A percentile compares a stretch with the other conserved stretches of the same genome.
These are phyloP conservation scores for Tipula lateralis DNA, from an alignment of 2,888 invertebrate genomes.

Conservation along the genomic window DNA sequence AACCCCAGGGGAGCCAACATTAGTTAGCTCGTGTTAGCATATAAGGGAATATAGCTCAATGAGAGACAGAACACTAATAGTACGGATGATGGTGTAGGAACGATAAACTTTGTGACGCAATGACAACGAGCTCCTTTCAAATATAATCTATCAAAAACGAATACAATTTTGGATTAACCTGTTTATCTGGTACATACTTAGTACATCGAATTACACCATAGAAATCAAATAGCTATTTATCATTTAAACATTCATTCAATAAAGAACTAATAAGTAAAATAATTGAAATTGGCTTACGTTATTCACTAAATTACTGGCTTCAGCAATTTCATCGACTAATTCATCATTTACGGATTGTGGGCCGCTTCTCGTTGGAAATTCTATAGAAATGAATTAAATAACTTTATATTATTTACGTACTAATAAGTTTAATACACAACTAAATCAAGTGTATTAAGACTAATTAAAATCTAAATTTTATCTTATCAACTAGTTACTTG, in stretches of 20 bases:
- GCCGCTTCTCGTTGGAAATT: conserved; percentile 36
- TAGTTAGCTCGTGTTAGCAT: too few relatives aligned
- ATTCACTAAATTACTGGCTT: conserved; percentile 46
- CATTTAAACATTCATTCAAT: neutral
- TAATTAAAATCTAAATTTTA: conserved; percentile 33
- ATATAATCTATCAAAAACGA: too few relatives aligned
- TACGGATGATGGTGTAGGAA: too few relatives aligned
- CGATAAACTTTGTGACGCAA: too few relatives aligned
- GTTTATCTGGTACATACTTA: neutral
- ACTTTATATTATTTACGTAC: neutral
- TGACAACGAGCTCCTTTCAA: too few relatives aligned
- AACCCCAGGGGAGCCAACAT: too few relatives aligned
- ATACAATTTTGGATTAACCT: too few relatives aligned
- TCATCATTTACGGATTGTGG: conserved; percentile 41
- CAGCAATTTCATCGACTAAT: conserved; percentile 37
- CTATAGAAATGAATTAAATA: neutral
- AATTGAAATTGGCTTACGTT: conserved; percentile 41
- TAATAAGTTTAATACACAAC: neutral
- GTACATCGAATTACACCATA: too few relatives aligned
- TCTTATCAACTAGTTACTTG: conserved; percentile 42
- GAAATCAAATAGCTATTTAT: too few relatives aligned
- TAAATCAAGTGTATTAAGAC: neutral
- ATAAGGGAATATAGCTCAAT: too few relatives aligned
- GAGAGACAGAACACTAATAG: too few relatives aligned
- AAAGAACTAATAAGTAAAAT: neutral